A percentile compares a stretch with the other conserved stretches of the same genome.
phyloP scores from a whole-genome alignment of 2,113 vertebrate species.

The Oxygymnocypris stewartii region DNA sequence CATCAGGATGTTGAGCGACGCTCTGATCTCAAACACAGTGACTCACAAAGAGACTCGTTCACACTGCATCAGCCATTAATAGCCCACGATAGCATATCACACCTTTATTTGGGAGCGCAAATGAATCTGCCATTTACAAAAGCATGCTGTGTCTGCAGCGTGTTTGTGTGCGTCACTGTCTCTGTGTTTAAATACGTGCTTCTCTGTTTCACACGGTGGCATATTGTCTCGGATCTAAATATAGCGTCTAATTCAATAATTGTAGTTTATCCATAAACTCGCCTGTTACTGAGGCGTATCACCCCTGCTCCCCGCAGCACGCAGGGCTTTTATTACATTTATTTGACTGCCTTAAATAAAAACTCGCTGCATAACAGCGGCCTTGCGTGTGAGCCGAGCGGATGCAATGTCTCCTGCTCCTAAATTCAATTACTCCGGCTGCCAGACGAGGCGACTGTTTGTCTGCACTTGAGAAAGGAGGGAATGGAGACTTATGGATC shows the following conservation, averaged over 20 bases:
- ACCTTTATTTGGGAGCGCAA: slow-evolving; percentile 43
- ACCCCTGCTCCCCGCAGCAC: slow-evolving; percentile 60
- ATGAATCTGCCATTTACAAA: slow-evolving; percentile 48
- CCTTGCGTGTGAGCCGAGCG: background rate
- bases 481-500: slow-evolving; percentile 66
- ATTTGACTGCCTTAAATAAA: slow-evolving; percentile 69
- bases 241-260: slow-evolving; percentile 63
- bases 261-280: slow-evolving; percentile 64
- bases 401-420: slow-evolving; percentile 63
- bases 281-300: slow-evolving; percentile 64
- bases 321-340: slow-evolving; percentile 67
- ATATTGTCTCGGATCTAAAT: slow-evolving; percentile 51
- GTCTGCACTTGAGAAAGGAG: slow-evolving; percentile 26
- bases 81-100: slow-evolving; percentile 3
- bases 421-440: slow-evolving; percentile 74
- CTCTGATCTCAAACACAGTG: background rate
- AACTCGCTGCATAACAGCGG: slow-evolving; percentile 63
- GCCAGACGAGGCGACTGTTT: background rate
- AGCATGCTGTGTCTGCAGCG: slow-evolving; percentile 28
- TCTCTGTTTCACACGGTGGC: slow-evolving; percentile 28
- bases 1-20: background rate
- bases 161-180: slow-evolving; percentile 26
- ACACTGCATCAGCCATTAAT: slow-evolving; percentile 37
- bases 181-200: slow-evolving; percentile 36
- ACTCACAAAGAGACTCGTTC: slow-evolving; percentile 39